phyloP scores from a whole-genome alignment of 2,113 vertebrate species.

The Cromileptes altivelis region DNA sequence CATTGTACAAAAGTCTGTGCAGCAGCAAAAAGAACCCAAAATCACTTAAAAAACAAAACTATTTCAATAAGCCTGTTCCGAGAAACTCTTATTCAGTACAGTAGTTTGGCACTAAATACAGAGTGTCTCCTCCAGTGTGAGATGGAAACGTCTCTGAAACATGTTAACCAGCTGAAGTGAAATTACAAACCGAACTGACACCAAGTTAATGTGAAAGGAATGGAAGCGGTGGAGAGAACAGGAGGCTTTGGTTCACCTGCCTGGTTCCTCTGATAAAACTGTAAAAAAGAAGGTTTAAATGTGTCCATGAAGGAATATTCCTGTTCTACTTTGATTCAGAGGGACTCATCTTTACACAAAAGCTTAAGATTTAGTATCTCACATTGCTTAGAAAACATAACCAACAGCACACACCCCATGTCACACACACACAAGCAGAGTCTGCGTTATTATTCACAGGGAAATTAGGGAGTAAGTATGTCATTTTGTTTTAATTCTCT shows the following conservation, averaged over 20 bases:
- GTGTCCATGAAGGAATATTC: neutral
- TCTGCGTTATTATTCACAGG: neutral
- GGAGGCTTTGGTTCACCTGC: neutral
- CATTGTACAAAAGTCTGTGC: conserved; percentile 60
- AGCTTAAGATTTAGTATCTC: neutral
- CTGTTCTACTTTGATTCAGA: neutral
- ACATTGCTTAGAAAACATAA: neutral
- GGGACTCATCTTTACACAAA: neutral
- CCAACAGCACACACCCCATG: neutral
- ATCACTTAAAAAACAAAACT: conserved; percentile 38
- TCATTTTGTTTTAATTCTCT: neutral
- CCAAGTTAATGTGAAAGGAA: neutral
- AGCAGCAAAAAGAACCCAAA: conserved; percentile 62
- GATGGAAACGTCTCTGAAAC: neutral
- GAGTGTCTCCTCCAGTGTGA: neutral
- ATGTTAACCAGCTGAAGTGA: conserved; percentile 1
- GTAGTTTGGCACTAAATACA: neutral
- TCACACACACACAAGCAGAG: neutral
- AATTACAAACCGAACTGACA: neutral
- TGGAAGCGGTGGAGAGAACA: neutral
- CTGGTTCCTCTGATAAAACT: neutral
- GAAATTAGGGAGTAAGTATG: neutral
- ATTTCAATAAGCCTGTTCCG: conserved; percentile 6
- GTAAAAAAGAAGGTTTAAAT: neutral
- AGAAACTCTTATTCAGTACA: neutral